These are phyloP conservation scores for Portunus trituberculatus DNA, from an alignment of 1,140 invertebrate genomes.

Conservation along the genomic window DNA sequence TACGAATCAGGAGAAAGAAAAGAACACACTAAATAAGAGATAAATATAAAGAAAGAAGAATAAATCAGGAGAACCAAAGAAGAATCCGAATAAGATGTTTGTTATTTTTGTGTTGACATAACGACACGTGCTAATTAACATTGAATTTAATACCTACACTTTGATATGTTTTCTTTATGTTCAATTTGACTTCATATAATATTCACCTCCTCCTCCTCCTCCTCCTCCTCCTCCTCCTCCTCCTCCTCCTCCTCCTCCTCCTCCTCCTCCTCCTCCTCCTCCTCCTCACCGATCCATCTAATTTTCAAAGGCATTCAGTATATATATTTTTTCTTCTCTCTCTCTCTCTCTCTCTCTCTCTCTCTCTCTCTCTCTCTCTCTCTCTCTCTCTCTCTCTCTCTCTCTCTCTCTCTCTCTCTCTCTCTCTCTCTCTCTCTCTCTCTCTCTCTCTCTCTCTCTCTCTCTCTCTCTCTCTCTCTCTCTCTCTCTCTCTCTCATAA, in stretches of 20 bases:
- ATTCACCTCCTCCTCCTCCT: neutral
- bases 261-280: neutral
- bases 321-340: neutral
- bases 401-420: too few relatives aligned
- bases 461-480: neutral
- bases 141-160: neutral
- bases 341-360: neutral
- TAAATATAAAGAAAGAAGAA: neutral
- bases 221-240: neutral
- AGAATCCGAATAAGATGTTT: too few relatives aligned
- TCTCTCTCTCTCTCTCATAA: neutral
- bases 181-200: neutral
- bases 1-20: neutral
- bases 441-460: neutral
- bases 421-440: neutral
- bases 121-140: too few relatives aligned
- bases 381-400: neutral
- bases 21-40: neutral
- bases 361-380: neutral
- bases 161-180: neutral
- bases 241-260: constrained; percentile 28
- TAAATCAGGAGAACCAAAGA: too few relatives aligned
- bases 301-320: neutral
- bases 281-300: neutral
- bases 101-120: too few relatives aligned